Evolutionary conservation across 2,888 invertebrate genomes (phyloP).

Genomic region (Parasteatoda lunata): DNA sequence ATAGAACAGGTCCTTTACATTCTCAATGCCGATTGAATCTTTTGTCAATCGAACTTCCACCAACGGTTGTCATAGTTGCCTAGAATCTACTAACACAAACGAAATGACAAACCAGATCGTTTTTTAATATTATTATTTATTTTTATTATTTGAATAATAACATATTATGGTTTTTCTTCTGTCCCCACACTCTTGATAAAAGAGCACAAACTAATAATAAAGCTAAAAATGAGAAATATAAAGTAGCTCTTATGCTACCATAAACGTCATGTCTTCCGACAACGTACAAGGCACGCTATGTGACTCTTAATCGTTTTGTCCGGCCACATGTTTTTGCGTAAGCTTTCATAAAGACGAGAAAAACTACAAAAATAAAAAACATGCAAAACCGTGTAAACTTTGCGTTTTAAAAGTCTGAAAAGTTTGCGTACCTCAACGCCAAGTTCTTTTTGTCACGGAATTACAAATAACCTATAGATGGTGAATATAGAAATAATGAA

Average conservation of each 20-base stretch:
- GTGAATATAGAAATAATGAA: too few relatives aligned
- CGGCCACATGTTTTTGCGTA: slow-evolving; percentile 22
- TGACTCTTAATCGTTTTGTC: slow-evolving; percentile 58
- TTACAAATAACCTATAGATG: neutral
- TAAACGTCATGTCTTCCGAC: slow-evolving; percentile 24
- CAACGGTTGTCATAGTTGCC: slow-evolving; percentile 52
- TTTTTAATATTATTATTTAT: neutral
- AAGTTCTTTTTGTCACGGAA: slow-evolving; percentile 28
- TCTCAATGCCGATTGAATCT: slow-evolving; percentile 26
- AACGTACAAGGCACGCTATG: slow-evolving; percentile 39
- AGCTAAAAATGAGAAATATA: neutral
- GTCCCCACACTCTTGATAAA: neutral
- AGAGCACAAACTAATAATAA: slow-evolving; percentile 6
- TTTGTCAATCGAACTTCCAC: slow-evolving; percentile 37
- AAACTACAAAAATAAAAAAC: slow-evolving; percentile 1
- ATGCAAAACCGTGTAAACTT: slow-evolving; percentile 33
- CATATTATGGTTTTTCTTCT: slow-evolving; percentile 23
- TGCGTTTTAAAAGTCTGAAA: slow-evolving; percentile 30
- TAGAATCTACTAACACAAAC: slow-evolving; percentile 30
- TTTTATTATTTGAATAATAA: slow-evolving; percentile 29
- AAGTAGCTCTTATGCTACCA: neutral
- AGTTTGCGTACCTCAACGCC: neutral
- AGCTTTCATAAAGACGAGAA: neutral
- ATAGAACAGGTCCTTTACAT: slow-evolving; percentile 18
- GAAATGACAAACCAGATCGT: neutral